Conservation (phyloP, 2,797 vertebrate species). For the Spea hammondii region DNA sequence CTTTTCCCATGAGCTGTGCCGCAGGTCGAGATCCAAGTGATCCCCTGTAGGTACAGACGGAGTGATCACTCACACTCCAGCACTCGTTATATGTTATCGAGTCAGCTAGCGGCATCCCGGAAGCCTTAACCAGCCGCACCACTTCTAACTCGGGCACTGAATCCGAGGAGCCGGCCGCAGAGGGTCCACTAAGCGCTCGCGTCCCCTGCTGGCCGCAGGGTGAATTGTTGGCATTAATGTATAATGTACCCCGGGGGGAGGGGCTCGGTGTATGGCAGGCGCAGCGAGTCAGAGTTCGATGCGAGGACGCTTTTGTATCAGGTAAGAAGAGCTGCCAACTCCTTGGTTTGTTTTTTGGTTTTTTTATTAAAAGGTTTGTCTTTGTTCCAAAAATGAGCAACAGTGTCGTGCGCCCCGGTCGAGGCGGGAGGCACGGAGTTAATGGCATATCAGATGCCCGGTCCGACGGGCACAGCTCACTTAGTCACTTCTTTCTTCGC, state of each 20-base stretch:
- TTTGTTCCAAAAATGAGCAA: constrained; percentile 12
- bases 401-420: constrained; percentile 45
- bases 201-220: constrained; percentile 46
- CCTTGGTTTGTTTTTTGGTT: not conserved
- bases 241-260: constrained; percentile 46
- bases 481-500: constrained; percentile 62
- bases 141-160: not conserved
- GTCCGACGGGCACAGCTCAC: constrained; percentile 49
- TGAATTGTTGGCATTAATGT: constrained; percentile 41
- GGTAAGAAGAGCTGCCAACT: constrained; percentile 32
- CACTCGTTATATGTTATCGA: not conserved
- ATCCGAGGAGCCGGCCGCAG: not conserved
- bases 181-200: too few relatives aligned
- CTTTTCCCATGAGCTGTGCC: too few relatives aligned
- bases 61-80: too few relatives aligned
- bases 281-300: constrained; percentile 42
- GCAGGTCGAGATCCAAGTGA: too few relatives aligned
- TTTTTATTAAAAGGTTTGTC: not conserved
- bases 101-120: constrained; percentile 3
- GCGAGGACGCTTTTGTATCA: constrained; percentile 32
- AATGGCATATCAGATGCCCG: constrained; percentile 55
- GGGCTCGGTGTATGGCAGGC: constrained; percentile 38
- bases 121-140: not conserved
- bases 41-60: too few relatives aligned
- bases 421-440: constrained; percentile 57